These are phyloP conservation scores for Notothenia coriiceps DNA, from an alignment of 2,113 vertebrate species.

Conservation along the genomic window DNA sequence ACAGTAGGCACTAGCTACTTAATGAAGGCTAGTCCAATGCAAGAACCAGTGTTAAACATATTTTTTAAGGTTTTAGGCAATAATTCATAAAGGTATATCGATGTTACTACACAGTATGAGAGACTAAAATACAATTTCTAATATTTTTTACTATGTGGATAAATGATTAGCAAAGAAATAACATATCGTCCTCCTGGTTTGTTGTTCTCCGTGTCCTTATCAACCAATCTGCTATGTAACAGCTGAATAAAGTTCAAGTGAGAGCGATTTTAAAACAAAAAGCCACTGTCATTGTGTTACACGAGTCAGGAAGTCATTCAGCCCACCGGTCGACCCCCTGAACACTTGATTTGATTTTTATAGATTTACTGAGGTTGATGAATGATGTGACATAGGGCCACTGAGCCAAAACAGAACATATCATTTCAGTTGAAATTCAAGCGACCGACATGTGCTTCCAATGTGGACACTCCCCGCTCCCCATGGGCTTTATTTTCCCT, in stretches of 20 bases:
- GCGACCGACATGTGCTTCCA: slow-evolving; percentile 75
- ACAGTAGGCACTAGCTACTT: slow-evolving; percentile 59
- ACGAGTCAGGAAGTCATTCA: slow-evolving; percentile 14
- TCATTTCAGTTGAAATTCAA: slow-evolving; percentile 35
- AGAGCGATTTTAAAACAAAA: slow-evolving; percentile 33
- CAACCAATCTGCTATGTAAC: background rate
- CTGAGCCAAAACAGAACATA: slow-evolving; percentile 62
- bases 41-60: slow-evolving; percentile 42
- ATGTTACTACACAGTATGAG: slow-evolving; percentile 23
- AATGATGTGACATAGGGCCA: slow-evolving; percentile 63
- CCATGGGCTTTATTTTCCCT: slow-evolving; percentile 39
- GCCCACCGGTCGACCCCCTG: background rate
- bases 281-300: slow-evolving; percentile 26
- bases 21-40: slow-evolving; percentile 71
- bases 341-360: slow-evolving; percentile 24
- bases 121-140: background rate
- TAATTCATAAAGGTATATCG: slow-evolving; percentile 14
- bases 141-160: background rate
- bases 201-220: slow-evolving; percentile 14
- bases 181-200: background rate
- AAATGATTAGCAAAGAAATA: background rate
- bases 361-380: slow-evolving; percentile 51
- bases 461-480: slow-evolving; percentile 69
- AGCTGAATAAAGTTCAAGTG: slow-evolving; percentile 9
- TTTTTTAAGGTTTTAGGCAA: slow-evolving; percentile 37